Evolutionary conservation across 1,140 invertebrate species (phyloP).

Genomic region (Portunus trituberculatus): DNA sequence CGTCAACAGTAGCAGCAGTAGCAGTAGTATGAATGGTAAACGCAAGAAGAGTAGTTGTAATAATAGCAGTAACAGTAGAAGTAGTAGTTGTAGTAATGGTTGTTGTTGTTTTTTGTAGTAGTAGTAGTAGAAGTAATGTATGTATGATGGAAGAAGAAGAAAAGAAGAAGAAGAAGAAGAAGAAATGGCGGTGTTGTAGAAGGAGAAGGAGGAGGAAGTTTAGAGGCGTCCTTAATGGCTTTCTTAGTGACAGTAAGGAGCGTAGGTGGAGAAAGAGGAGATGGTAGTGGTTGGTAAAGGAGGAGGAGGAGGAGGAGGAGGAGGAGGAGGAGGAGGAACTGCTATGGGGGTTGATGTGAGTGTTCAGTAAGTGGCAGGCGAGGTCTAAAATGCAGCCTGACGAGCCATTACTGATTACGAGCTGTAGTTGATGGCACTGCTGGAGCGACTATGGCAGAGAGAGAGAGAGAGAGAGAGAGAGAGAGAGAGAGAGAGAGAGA

Average conservation of each 20-base stretch:
- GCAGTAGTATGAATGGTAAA: too few relatives aligned
- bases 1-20: too few relatives aligned
- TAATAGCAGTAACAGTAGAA: too few relatives aligned
- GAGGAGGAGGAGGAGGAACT: neutral
- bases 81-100: too few relatives aligned
- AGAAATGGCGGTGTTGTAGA: neutral
- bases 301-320: neutral
- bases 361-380: neutral
- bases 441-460: too few relatives aligned
- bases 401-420: neutral
- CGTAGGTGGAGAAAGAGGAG: neutral
- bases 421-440: neutral
- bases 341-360: too few relatives aligned
- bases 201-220: neutral
- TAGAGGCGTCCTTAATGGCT: neutral
- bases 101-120: too few relatives aligned
- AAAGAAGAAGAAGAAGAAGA: neutral
- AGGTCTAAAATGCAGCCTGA: neutral
- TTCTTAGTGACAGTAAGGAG: constrained; percentile 11
- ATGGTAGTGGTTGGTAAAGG: neutral
- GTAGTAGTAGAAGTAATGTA: too few relatives aligned
- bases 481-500: too few relatives aligned
- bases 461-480: too few relatives aligned
- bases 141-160: neutral
- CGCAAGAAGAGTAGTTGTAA: too few relatives aligned